Evolutionary conservation across 2,888 invertebrate genomes (phyloP).

Genomic region (Uloborus plumipes): DNA sequence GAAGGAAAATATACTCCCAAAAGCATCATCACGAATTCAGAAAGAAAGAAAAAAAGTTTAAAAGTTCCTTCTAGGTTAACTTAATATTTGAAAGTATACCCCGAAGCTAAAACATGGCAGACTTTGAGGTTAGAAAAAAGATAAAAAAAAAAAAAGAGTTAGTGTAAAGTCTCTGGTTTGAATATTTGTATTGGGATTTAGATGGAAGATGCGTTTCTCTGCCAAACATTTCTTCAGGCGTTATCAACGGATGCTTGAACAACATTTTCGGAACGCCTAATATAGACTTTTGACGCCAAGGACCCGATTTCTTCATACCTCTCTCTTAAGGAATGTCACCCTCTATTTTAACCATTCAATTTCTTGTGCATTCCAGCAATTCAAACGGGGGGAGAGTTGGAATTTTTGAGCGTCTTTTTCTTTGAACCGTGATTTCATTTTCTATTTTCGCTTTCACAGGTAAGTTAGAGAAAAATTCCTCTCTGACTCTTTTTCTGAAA

Average conservation of each 20-base stretch:
- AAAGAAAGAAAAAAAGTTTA: no score
- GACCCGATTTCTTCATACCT: background rate
- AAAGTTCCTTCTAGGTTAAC: no score
- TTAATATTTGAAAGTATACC: no score
- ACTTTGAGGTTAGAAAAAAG: no score
- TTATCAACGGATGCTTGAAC: conserved; percentile 1
- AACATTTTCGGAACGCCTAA: conserved; percentile 3
- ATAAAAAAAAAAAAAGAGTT: no score
- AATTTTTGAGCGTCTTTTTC: conserved; percentile 25
- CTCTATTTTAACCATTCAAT: conserved; percentile 27
- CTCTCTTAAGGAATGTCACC: conserved; percentile 10
- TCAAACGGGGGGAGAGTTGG: background rate
- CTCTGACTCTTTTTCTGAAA: no score
- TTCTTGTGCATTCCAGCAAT: conserved; percentile 20
- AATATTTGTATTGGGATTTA: conserved; percentile 11
- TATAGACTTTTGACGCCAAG: conserved; percentile 3
- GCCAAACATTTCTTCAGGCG: conserved; percentile 3
- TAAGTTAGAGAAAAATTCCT: conserved; percentile 13
- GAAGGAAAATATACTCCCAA: no score
- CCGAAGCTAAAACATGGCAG: no score
- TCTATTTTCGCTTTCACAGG: conserved; percentile 58
- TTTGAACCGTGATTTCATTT: conserved; percentile 48
- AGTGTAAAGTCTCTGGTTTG: background rate
- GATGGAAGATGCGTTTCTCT: background rate
- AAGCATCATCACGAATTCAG: no score